Conservation (phyloP, 2,113 vertebrate species). For the Tautogolabrus adspersus region DNA sequence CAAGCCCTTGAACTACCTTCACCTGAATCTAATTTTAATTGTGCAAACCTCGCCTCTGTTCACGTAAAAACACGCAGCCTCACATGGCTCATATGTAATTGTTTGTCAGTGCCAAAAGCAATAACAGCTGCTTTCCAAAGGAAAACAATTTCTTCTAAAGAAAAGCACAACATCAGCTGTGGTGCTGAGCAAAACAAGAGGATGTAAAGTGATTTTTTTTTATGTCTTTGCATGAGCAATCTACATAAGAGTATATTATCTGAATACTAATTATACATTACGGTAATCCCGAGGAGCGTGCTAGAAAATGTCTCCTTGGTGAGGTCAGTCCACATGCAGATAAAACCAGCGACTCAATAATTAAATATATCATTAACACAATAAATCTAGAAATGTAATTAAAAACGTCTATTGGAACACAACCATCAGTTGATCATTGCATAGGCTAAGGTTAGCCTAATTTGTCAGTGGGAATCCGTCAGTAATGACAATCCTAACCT, state of each 20-base stretch:
- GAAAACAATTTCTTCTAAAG: conserved; percentile 14
- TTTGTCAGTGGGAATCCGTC: conserved; percentile 64
- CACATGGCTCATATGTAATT: conserved; percentile 26
- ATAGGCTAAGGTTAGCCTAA: conserved; percentile 64
- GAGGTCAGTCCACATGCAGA: conserved; percentile 61
- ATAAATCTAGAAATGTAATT: conserved; percentile 70
- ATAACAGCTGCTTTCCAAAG: conserved; percentile 39
- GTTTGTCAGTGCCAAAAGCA: conserved; percentile 34
- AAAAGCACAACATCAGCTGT: conserved; percentile 22
- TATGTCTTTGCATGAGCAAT: conserved; percentile 28
- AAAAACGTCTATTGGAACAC: conserved; percentile 56
- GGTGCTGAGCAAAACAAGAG: conserved; percentile 13
- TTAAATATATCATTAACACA: conserved; percentile 69
- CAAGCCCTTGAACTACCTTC: conserved; percentile 60
- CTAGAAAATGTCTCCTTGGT: conserved; percentile 56
- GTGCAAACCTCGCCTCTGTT: conserved; percentile 46
- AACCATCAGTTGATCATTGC: conserved; percentile 54
- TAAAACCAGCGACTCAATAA: conserved; percentile 62
- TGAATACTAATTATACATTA: conserved; percentile 60
- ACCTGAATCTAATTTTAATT: conserved; percentile 56
- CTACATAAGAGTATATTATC: conserved; percentile 53
- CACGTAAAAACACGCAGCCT: conserved; percentile 34
- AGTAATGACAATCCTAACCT: conserved; percentile 76
- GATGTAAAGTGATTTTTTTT: conserved; percentile 22
- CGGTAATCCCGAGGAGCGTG: conserved; percentile 33